Base-by-base conservation (phyloP, 2,888 invertebrate species). In the Drosophila kanekoi region DNA sequence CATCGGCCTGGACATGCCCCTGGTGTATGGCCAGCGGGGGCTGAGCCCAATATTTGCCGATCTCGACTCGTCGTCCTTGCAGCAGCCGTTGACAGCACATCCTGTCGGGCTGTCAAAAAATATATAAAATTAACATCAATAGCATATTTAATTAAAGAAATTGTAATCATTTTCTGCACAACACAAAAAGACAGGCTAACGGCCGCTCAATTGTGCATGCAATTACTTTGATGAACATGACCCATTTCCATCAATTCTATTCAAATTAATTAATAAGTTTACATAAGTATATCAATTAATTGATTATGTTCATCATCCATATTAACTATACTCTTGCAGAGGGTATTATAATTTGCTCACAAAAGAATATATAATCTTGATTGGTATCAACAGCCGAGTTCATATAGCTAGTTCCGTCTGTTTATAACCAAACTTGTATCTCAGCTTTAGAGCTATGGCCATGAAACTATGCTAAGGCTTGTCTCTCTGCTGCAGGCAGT, bases 101-200 rank as follows among this genome's bases (percentile, higher is more conserved):
- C 77, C 71, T 79, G 82, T 43, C 72, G 70, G 59, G 45, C 47
- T 72, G 66, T 53, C 76, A 63, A 51, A 56, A 59, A 41, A 49
- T 35, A 54, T 3, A 44, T 20, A 23, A 54, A 37, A 23, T 23
- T 37, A 37, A 58, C 48, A 67, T 48, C 68, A 67, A 65, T 60
- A 16, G 57, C 65, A 72, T 71, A 57, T 70, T 70, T 64, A 76
- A 76, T 71, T 57, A 52, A 58, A 28, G 35, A 59, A 51, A 60
- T 38, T 32, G 43, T 18, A 35, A 49, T 52, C 10, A 68, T 49
- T 32, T 52, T 58, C 58, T 32, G 6, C 11, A 23, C 4, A 33
- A 53, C 33, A 23, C 14, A 43, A 20, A n/a, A 38, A 11, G 1
- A 4, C n/a, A 11, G 6, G 13, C 20, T 23, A 1, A 14, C 9